A percentile compares a stretch with the other conserved stretches of the same genome.
Conservation (phyloP, 2,888 invertebrate genomes). For the Drymonia ruficornis region DNA sequence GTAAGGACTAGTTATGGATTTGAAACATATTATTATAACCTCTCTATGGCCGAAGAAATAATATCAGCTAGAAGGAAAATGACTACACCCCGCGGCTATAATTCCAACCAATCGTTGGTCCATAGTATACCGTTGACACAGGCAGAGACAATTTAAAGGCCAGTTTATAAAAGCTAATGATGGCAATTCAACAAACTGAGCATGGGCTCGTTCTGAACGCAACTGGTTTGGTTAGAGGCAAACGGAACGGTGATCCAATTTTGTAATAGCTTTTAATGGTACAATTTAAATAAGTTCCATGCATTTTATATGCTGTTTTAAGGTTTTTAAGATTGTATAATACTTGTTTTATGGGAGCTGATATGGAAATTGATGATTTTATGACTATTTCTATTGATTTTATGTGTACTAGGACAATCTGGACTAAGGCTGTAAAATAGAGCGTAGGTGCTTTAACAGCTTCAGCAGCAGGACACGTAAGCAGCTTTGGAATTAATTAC, state of each 20-base stretch:
- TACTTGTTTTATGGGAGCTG: background rate
- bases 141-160: constrained; percentile 20
- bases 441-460: too few species aligned
- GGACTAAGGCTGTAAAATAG: too few species aligned
- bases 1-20: too few species aligned
- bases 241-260: background rate
- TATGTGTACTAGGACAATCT: too few species aligned
- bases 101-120: background rate
- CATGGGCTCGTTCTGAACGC: background rate
- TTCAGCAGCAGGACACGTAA: too few species aligned
- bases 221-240: constrained; percentile 2
- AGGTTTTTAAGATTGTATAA: background rate
- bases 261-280: background rate
- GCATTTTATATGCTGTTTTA: background rate
- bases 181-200: constrained; percentile 9
- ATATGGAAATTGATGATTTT: background rate
- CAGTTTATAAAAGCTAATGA: constrained; percentile 12
- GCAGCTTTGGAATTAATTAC: too few species aligned
- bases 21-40: too few species aligned
- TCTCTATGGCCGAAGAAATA: background rate
- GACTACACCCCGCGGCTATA: background rate
- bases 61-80: background rate
- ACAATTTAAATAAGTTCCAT: background rate
- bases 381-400: too few species aligned
- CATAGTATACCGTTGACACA: constrained; percentile 15